A percentile compares a stretch with the other conserved stretches of the same genome.
These are phyloP conservation scores for Bombus superbus DNA, from an alignment of 1,140 invertebrate species.

Conservation along the genomic window DNA sequence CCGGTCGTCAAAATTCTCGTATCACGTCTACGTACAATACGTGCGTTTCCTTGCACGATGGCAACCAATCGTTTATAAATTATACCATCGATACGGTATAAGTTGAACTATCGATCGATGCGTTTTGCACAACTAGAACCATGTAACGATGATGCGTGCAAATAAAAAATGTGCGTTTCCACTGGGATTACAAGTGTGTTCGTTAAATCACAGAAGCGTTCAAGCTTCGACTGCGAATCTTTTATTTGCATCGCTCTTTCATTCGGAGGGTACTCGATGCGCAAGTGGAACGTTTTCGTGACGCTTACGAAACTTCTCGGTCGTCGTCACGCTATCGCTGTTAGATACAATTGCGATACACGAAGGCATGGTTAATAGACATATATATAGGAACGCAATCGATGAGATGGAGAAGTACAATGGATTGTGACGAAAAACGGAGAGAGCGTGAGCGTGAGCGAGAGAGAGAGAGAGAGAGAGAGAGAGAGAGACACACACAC, in stretches of 20 bases:
- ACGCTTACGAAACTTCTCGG: conserved; percentile 23
- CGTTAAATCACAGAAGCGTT: conserved; percentile 18
- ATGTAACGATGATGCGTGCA: conserved; percentile 6
- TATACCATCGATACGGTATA: no score
- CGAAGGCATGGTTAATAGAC: conserved; percentile 30
- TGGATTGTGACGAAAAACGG: background rate
- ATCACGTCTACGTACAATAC: no score
- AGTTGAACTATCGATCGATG: conserved; percentile 4
- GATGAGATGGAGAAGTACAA: conserved; percentile 1
- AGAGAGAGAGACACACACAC: no score
- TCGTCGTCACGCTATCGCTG: conserved; percentile 38
- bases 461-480: conserved; percentile 11
- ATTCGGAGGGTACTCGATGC: background rate
- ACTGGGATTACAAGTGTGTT: background rate
- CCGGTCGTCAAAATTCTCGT: background rate
- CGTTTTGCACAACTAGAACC: background rate
- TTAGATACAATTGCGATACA: conserved; percentile 49
- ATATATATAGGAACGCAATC: conserved; percentile 8
- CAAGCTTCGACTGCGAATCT: background rate
- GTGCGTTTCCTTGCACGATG: no score
- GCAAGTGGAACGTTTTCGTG: background rate
- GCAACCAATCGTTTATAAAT: no score
- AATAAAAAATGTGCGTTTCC: conserved; percentile 28
- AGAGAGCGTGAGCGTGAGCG: conserved; percentile 8
- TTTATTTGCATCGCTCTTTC: conserved; percentile 36